Percentiles rank a stretch among this genome's conserved stretches.
Conservation (phyloP, 2,113 vertebrate genomes). For the Salvelinus alpinus region DNA sequence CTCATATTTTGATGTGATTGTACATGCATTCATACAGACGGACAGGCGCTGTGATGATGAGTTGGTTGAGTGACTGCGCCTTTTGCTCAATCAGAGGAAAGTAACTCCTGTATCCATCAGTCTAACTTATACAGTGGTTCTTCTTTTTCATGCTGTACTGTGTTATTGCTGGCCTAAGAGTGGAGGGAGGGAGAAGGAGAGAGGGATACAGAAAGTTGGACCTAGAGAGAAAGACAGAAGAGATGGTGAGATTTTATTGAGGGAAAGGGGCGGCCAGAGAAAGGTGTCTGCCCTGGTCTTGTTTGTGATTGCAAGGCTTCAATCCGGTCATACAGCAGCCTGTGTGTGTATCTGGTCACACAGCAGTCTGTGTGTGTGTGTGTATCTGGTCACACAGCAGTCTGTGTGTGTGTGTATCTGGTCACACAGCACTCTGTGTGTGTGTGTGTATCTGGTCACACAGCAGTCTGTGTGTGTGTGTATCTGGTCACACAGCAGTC, state of each 20-base stretch:
- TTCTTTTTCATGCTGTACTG: background rate
- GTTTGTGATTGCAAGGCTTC: background rate
- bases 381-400: no score
- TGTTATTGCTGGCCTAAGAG: background rate
- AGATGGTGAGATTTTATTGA: background rate
- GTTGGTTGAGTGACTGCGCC: background rate
- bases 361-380: background rate
- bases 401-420: no score
- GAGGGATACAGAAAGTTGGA: conserved; percentile 47
- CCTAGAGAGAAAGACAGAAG: background rate
- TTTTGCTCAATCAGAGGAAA: no score
- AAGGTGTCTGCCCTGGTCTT: background rate
- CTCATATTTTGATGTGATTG: conserved; percentile 6
- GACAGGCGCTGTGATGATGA: background rate
- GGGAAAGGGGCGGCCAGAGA: background rate
- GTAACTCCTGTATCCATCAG: background rate
- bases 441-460: no score
- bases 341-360: conserved; percentile 1
- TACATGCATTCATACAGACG: background rate
- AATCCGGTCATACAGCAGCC: background rate
- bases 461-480: no score
- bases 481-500: background rate
- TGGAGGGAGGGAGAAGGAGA: conserved; percentile 2
- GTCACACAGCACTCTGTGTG: no score
- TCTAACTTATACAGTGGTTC: background rate